phyloP scores from a whole-genome alignment of 2,888 invertebrate genomes.

The Drosophila tripunctata region DNA sequence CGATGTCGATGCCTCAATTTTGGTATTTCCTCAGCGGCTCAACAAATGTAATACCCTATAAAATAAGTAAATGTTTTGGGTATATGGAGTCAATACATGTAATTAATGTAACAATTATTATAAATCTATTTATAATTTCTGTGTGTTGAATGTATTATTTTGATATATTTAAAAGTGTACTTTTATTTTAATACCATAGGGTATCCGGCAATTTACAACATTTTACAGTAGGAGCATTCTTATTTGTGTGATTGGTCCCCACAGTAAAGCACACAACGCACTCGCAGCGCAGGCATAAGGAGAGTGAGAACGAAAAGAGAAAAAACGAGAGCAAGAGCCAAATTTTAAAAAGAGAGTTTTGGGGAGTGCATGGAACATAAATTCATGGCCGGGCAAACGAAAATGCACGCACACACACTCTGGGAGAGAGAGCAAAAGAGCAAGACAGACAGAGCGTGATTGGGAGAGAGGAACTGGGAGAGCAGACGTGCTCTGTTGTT shows the following conservation, averaged over 20 bases:
- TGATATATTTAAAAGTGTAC: too few species aligned
- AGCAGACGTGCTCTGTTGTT: conserved; percentile 29
- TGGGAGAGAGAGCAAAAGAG: neutral
- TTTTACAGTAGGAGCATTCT: conserved; percentile 1
- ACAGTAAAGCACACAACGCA: conserved; percentile 30
- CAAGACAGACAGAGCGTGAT: conserved; percentile 5
- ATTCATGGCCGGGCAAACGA: conserved; percentile 40
- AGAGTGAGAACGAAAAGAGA: conserved; percentile 18
- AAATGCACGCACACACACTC: conserved; percentile 26
- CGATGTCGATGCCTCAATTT: conserved; percentile 38
- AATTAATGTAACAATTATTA: too few species aligned
- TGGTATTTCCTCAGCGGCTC: conserved; percentile 5
- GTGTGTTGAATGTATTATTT: too few species aligned
- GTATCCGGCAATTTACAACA: neutral
- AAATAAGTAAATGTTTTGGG: neutral
- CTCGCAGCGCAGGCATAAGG: conserved; percentile 9
- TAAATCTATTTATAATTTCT: too few species aligned
- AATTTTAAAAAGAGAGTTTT: conserved; percentile 26
- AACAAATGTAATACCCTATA: conserved; percentile 7
- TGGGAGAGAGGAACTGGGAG: conserved; percentile 4
- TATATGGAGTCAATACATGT: neutral
- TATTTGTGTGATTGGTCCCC: conserved; percentile 20
- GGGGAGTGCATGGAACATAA: conserved; percentile 39
- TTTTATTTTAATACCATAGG: too few species aligned
- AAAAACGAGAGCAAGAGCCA: conserved; percentile 20